Base-by-base conservation (phyloP, 64 coral and sea anemone species). In the Stichodactyla helianthus region DNA sequence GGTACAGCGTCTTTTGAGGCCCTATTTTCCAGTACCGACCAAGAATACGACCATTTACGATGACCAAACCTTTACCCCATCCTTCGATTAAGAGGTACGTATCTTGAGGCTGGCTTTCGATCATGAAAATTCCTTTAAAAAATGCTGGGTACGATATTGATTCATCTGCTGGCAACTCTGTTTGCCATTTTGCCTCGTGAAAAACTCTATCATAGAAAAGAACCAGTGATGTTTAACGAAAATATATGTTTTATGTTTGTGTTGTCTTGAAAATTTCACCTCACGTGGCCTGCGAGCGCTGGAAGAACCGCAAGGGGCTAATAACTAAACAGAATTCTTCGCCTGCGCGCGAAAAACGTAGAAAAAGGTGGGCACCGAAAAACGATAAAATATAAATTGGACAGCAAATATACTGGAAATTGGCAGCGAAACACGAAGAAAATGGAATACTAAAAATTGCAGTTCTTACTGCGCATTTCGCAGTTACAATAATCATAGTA, bases 21-120 rank as follows among this genome's bases (percentile, higher is more conserved):
- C 94, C 94, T 52, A 93, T 87, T 52, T 93, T 55, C 94, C 94
- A 96, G 26, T 96, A 96, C 71, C 94, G 91, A 2, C 94, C 94
- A 16, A 96, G 84, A 71, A 92, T 93, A 63, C 92, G 87, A 23
- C 88, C 94, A 79, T 96, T 96, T 59, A 96, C 85, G 12, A 96
- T 88, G 19, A 86, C 87, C 78, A 96, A 88, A 10, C 94, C 94
- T 54, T 96, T 96, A n/a, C 79, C 85, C 94, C 94, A 96, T 19
- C 87, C 81, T 59, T 92, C 87, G 87, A 93, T 92, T 12, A 85
- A n/a, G 16, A 96, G 59, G 23, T 90, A 96, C 6, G 91, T 93
- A 54, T 96, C 94, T 31, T 88, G 79, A 18, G 94, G 94, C 25
- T 96, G 20, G 18, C 61, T 87, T 0, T 81, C 54, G 1, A 93